Conservation (phyloP, 2,797 vertebrate genomes). For the Pelobates cultripes region DNA sequence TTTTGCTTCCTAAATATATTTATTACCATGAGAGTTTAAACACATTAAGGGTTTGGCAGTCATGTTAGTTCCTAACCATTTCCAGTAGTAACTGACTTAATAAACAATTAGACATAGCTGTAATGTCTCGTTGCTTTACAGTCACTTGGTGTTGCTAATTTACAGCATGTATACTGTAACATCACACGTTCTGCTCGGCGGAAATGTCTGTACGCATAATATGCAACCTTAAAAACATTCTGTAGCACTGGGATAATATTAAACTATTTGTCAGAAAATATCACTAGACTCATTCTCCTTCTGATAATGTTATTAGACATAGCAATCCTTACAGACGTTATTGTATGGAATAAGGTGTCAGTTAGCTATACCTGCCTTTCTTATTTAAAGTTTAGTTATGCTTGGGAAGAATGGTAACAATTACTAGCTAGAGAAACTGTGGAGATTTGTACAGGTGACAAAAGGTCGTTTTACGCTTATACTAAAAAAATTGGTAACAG, state of each 20-base stretch:
- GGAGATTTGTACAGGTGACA: slow-evolving; percentile 34
- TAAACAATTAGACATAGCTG: slow-evolving; percentile 41
- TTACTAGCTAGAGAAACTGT: slow-evolving; percentile 15
- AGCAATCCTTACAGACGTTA: not conserved
- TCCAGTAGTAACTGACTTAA: slow-evolving; percentile 4
- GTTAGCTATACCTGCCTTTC: slow-evolving; percentile 33
- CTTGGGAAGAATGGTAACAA: slow-evolving; percentile 30
- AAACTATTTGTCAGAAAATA: slow-evolving; percentile 21
- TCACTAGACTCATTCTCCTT: not conserved
- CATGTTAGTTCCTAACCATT: not conserved
- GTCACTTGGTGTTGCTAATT: slow-evolving; percentile 13
- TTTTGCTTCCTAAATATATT: too few relatives aligned
- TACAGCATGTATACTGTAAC: slow-evolving; percentile 7
- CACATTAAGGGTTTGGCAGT: slow-evolving; percentile 22
- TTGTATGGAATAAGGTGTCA: not conserved
- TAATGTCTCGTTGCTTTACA: slow-evolving; percentile 30
- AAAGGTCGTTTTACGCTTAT: slow-evolving; percentile 22
- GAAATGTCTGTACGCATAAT: not conserved
- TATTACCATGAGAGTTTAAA: slow-evolving; percentile 11
- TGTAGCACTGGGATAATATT: slow-evolving; percentile 12
- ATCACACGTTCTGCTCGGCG: slow-evolving; percentile 23
- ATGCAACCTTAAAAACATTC: slow-evolving; percentile 8
- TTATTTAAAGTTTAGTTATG: not conserved
- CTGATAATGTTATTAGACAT: slow-evolving; percentile 29
- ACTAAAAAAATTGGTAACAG: slow-evolving; percentile 6